Base-by-base conservation (phyloP, 2,888 invertebrate species). In the Drosophila bunnanda region DNA sequence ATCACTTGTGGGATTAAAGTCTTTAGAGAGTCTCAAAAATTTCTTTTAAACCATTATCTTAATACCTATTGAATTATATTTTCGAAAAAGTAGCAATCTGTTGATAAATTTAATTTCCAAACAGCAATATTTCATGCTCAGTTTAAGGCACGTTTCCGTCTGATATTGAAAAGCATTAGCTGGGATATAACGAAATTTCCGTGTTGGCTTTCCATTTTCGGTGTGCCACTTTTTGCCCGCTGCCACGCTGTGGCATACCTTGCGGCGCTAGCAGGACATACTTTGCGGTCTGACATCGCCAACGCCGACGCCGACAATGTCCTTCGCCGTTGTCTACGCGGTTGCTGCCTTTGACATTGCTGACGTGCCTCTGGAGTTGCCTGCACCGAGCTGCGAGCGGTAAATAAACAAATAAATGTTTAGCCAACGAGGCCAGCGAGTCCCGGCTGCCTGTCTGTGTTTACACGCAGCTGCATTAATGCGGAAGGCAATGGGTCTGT, bases 221-320 rank as follows among this genome's bases (percentile, higher is more conserved):
- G 43, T 60, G 58, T 43, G 41, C 41, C 54, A 39, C 44, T 59
- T 54, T 54, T 36, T 41, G 44, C 52, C 39, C 46, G 60, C 57
- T 66, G 22, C 54, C 55, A 61, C 53, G 69, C 39, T 70, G 79
- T 54, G 52, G 77, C 78, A 78, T 80, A 70, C 67, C 80, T 72
- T 77, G 69, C 36, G 82, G 86, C 78, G 75, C 58, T 69, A 53
- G 56, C 48, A 65, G 56, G 41, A 55, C 79, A 78, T 70, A 68
- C 67, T 62, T 53, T 68, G 74, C 54, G 81, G 70, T 70, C 78
- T 28, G 41, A 7, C 22, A 22, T 17, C 39, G 55, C 25, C 12
- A 13, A 9, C 15, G 20, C 30, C 50, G 17, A 17, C 32, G 25
- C 25, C 17, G 15, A 15, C 25, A 46, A 57, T 46, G 50, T 60